Percentiles rank a stretch among this genome's conserved stretches.
These are phyloP conservation scores for Cephalopachus bancanus DNA, from an alignment of 2,797 vertebrate genomes.

Conservation along the genomic window DNA sequence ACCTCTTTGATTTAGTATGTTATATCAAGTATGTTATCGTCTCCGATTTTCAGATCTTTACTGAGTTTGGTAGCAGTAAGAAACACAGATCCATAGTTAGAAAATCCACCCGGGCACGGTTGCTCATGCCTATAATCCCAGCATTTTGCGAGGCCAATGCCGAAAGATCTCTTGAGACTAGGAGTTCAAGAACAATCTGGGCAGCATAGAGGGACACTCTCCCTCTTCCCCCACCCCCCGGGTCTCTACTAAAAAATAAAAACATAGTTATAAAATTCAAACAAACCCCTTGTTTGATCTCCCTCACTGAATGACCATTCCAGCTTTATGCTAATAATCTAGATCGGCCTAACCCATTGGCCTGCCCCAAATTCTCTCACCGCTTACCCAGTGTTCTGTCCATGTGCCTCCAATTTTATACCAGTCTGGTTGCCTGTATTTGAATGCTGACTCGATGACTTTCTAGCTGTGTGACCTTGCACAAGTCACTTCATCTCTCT, in stretches of 20 bases:
- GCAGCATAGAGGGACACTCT: too few relatives aligned
- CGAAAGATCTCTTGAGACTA: too few relatives aligned
- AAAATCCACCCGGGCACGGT: neutral
- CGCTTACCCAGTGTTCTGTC: neutral
- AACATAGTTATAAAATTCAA: neutral
- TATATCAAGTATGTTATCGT: neutral
- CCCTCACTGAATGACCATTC: neutral
- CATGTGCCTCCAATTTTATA: neutral
- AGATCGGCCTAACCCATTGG: neutral
- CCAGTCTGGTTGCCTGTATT: neutral
- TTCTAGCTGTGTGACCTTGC: constrained; percentile 23
- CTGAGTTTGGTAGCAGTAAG: constrained; percentile 28
- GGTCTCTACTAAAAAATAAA: too few relatives aligned
- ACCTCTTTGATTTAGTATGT: constrained; percentile 1
- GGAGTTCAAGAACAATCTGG: too few relatives aligned
- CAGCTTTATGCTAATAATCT: neutral
- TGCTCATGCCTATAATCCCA: too few relatives aligned
- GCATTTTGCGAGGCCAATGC: too few relatives aligned
- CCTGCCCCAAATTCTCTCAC: neutral
- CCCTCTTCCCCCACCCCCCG: too few relatives aligned
- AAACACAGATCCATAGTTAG: neutral
- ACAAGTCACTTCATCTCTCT: neutral
- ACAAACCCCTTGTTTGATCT: neutral
- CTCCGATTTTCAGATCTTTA: neutral
- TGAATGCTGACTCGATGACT: neutral